A percentile compares a stretch with the other conserved stretches of the same genome.
phyloP scores from a whole-genome alignment of 2,888 invertebrate species.

The Amiota minor region DNA sequence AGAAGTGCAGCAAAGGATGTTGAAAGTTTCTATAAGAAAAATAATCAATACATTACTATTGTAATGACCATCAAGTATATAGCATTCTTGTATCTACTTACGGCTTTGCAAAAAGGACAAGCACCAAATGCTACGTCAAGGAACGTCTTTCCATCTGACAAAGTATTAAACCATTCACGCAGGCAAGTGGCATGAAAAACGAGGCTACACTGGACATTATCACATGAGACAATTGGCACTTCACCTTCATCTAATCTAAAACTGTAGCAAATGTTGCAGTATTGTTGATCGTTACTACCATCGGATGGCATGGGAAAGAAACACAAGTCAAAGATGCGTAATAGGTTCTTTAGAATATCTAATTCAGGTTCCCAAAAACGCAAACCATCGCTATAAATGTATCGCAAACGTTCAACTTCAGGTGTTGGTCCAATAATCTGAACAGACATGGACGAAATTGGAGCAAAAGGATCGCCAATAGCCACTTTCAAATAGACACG shows the following conservation, averaged over 20 bases:
- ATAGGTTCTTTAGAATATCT: slow-evolving; percentile 71
- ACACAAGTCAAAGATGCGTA: slow-evolving; percentile 71
- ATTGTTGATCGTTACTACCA: slow-evolving; percentile 42
- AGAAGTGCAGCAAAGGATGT: slow-evolving; percentile 69
- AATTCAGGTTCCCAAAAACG: slow-evolving; percentile 69
- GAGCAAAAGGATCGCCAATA: slow-evolving; percentile 67
- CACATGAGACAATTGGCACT: slow-evolving; percentile 71
- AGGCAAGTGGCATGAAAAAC: slow-evolving; percentile 70
- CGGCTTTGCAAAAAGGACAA: slow-evolving; percentile 72
- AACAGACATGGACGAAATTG: slow-evolving; percentile 62
- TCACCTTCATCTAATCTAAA: slow-evolving; percentile 66
- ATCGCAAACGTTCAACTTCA: slow-evolving; percentile 64
- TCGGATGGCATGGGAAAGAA: slow-evolving; percentile 68
- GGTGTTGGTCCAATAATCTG: slow-evolving; percentile 71
- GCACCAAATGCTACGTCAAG: slow-evolving; percentile 69
- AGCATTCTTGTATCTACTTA: slow-evolving; percentile 42
- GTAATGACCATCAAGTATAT: background rate
- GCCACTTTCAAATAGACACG: slow-evolving; percentile 68
- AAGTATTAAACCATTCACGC: slow-evolving; percentile 70
- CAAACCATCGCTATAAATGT: slow-evolving; percentile 66
- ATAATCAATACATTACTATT: background rate
- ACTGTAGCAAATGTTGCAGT: slow-evolving; percentile 71
- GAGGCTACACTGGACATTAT: slow-evolving; percentile 67
- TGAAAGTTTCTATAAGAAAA: slow-evolving; percentile 68
- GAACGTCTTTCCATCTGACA: slow-evolving; percentile 68